A percentile compares a stretch with the other conserved stretches of the same genome.
Conservation (phyloP, 2,113 vertebrate species). For the Dasyprocta punctata region DNA sequence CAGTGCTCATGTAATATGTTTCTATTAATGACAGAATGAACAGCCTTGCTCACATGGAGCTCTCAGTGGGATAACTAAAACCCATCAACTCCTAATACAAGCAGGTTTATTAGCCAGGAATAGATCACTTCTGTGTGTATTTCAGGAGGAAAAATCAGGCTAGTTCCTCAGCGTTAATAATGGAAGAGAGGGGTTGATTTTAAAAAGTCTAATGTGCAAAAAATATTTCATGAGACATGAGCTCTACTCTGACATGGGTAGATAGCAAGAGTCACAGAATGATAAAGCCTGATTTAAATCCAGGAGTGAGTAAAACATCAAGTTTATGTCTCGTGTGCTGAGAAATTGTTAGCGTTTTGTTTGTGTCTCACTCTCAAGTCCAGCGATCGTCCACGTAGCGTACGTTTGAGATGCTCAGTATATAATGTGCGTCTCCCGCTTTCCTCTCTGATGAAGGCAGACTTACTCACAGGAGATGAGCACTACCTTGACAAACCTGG, state of each 20-base stretch:
- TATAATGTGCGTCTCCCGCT: neutral
- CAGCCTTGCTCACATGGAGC: neutral
- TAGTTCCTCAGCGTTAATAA: neutral
- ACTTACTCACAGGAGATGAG: neutral
- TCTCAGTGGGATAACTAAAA: neutral
- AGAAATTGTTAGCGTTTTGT: neutral
- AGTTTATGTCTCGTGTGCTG: neutral
- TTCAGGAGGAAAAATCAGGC: neutral
- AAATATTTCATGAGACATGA: neutral
- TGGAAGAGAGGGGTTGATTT: neutral
- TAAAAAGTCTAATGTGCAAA: neutral
- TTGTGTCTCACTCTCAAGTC: neutral
- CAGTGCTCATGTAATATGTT: neutral
- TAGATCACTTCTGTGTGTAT: neutral
- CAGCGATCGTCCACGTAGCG: neutral
- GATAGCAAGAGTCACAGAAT: neutral
- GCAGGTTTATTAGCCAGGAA: no score
- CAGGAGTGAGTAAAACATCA: neutral
- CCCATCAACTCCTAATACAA: neutral
- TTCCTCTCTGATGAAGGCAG: neutral
- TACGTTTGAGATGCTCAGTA: neutral
- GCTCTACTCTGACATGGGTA: neutral
- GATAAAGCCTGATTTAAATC: neutral
- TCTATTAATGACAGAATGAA: constrained; percentile 5
- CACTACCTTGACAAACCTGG: neutral